phyloP scores from a whole-genome alignment of 2,888 invertebrate genomes.

The Slavum lentiscoides region DNA sequence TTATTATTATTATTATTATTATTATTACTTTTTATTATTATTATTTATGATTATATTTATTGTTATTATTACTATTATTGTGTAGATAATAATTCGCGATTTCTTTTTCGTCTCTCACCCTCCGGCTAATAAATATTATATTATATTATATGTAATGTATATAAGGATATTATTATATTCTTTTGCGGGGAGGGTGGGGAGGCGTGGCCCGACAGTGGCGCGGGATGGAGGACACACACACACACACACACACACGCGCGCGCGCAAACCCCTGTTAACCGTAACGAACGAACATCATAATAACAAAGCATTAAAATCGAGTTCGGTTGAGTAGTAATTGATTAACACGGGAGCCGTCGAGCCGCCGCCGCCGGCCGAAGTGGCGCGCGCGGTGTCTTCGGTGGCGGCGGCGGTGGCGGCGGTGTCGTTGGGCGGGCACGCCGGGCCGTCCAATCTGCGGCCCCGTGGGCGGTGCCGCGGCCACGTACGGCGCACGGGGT shows the following conservation, averaged over 20 bases:
- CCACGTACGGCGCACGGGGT: neutral
- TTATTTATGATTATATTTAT: no score
- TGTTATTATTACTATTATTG: no score
- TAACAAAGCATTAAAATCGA: conserved; percentile 56
- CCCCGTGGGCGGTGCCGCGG: conserved; percentile 29
- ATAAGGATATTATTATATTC: neutral
- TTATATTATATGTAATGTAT: neutral
- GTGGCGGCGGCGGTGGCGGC: neutral
- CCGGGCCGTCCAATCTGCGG: conserved; percentile 32
- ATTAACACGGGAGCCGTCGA: conserved; percentile 51
- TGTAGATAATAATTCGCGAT: no score
- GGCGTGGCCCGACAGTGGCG: neutral
- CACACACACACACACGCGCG: neutral
- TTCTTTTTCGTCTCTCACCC: neutral
- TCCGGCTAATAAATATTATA: neutral
- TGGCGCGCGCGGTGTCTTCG: conserved; percentile 28
- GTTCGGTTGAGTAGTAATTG: conserved; percentile 56
- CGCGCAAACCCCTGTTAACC: conserved; percentile 51
- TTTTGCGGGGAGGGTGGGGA: neutral
- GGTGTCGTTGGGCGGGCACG: conserved; percentile 30
- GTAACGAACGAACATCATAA: conserved; percentile 55
- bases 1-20: no score
- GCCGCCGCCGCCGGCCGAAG: conserved; percentile 42
- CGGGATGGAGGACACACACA: neutral
- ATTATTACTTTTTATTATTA: no score